Evolutionary conservation across 1,140 invertebrate species (phyloP), one percentile per base, ranked within the genome.

Genomic region (Bombus soroeensis): DNA sequence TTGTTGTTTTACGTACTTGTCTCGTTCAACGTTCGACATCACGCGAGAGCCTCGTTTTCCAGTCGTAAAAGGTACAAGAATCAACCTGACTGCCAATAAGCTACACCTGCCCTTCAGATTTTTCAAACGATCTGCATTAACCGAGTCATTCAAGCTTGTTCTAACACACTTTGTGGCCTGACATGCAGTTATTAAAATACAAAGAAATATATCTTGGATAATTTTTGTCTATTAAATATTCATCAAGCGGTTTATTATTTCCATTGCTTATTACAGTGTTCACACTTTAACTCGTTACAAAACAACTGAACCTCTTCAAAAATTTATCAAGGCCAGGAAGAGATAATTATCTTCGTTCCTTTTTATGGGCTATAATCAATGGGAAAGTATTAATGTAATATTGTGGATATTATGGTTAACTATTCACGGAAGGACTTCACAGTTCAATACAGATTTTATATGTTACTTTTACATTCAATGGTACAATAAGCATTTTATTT

Each of bases 41-140:
- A 72, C 70, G 70, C 70, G 28, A 72, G 37, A 72, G 10, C 39
- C 39, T 72, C 34, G 70, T 41, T 72, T 72, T n/a, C 28, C 70
- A 72, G 28, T 72, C 28, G 25, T 72, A 72, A 72, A 72, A n/a
- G 5, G 28, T 41, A 72, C 28, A 41, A n/a, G 39, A 70, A 70
- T 70, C 37, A 68, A 37, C 32, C 32, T 39, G 34, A 72, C 39
- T 37, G 39, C 39, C 70, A 41, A 72, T 41, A 72, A 72, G 28
- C 70, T 72, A 41, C 70, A 72, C 70, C 70, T 72, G 70, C 70
- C 47, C 22, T 12, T 12, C 70, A n/a, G 12, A 41, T 41, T 71
- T 72, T 41, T 72, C 39, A 72, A 25, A 41, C 39, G 70, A n/a
- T n/a, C 70, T 8, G 25, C 39, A 37, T 72, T 41, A n/a, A 41